phyloP scores from a whole-genome alignment of 2,888 invertebrate genomes.

The Conchocele bisecta region DNA sequence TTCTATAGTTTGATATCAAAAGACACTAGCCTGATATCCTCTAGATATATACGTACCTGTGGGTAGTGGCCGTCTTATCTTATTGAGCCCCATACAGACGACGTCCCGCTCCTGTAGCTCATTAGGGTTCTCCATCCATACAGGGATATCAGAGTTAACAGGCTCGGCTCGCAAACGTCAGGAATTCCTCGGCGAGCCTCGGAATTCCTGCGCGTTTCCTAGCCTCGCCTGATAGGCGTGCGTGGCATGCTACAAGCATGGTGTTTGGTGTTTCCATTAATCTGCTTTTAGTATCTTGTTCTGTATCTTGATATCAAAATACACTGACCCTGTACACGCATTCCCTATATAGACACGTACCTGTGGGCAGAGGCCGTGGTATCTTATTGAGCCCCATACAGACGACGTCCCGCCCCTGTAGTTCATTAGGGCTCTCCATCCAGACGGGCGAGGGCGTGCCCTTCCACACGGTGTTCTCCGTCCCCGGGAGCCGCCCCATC shows the following conservation, averaged over 20 bases:
- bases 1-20: too few relatives aligned
- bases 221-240: too few relatives aligned
- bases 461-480: slow-evolving; percentile 29
- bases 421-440: slow-evolving; percentile 30
- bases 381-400: slow-evolving; percentile 56
- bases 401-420: slow-evolving; percentile 52
- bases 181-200: too few relatives aligned
- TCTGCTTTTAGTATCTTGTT: too few relatives aligned
- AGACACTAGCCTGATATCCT: slow-evolving; percentile 9
- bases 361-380: slow-evolving; percentile 39
- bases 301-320: too few relatives aligned
- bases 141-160: too few relatives aligned
- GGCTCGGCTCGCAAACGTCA: too few relatives aligned
- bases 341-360: slow-evolving; percentile 15
- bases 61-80: slow-evolving; percentile 43
- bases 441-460: slow-evolving; percentile 48
- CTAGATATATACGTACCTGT: slow-evolving; percentile 23
- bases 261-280: too few relatives aligned
- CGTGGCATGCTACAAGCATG: too few relatives aligned
- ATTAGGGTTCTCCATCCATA: slow-evolving; percentile 36
- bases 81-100: slow-evolving; percentile 54
- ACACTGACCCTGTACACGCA: slow-evolving; percentile 2
- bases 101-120: slow-evolving; percentile 52
- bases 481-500: slow-evolving; percentile 32
- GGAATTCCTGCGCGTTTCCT: too few relatives aligned